A percentile compares a stretch with the other conserved stretches of the same genome.
Conservation (phyloP, 2,113 vertebrate genomes). For the Malurus alboscapulatus region DNA sequence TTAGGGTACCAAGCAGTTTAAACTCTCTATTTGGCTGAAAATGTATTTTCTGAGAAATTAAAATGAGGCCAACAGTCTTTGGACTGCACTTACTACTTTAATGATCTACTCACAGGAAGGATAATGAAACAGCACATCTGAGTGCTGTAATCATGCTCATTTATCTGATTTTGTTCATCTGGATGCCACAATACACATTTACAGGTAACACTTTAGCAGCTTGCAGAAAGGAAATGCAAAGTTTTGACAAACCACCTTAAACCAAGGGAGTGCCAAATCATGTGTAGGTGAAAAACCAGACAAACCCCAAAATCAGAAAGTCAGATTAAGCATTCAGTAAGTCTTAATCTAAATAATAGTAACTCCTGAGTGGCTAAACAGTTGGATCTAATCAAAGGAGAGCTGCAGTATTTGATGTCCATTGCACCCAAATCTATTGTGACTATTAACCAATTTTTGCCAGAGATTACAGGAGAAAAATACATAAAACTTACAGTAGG, state of each 20-base stretch:
- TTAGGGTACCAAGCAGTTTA: not conserved
- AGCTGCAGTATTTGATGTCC: not conserved
- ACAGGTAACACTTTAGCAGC: not conserved
- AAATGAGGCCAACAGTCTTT: not conserved
- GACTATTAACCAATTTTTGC: not conserved
- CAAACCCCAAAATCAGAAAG: not conserved
- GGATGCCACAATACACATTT: not conserved
- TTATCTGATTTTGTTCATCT: not conserved
- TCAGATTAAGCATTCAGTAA: not conserved
- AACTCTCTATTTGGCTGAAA: not conserved
- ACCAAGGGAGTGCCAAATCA: not conserved
- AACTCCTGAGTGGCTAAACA: not conserved
- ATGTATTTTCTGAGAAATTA: not conserved
- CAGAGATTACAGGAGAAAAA: not conserved
- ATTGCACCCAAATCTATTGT: not conserved
- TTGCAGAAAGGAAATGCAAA: not conserved
- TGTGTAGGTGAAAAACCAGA: not conserved
- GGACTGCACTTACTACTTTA: not conserved
- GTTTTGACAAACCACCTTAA: not conserved
- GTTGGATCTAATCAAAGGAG: not conserved
- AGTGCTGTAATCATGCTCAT: not conserved
- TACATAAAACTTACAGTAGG: not conserved
- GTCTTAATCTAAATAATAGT: not conserved
- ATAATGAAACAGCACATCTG: not conserved
- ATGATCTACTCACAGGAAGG: not conserved